Percentiles rank a stretch among this genome's conserved stretches.
phyloP scores from a whole-genome alignment of 2,797 vertebrate genomes.

The Manis javanica region DNA sequence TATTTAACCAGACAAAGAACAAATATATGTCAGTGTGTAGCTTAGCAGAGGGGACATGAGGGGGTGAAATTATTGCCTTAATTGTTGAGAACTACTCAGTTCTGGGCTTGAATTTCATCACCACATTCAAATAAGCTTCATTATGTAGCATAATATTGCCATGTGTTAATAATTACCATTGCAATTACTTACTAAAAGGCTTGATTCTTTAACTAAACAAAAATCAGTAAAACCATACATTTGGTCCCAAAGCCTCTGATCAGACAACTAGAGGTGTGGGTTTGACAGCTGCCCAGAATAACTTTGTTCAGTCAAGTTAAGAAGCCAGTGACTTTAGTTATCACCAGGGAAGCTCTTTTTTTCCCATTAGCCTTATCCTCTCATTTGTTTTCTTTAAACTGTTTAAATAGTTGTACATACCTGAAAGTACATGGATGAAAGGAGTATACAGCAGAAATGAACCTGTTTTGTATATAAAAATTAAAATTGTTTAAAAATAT shows the following conservation, averaged over 20 bases:
- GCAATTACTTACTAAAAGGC: neutral
- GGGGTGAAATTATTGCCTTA: conserved; percentile 39
- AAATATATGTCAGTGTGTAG: neutral
- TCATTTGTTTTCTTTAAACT: neutral
- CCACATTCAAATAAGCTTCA: conserved; percentile 15
- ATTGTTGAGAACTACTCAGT: neutral
- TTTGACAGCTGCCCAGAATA: conserved; percentile 8
- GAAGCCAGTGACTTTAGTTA: neutral
- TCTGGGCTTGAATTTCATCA: conserved; percentile 19
- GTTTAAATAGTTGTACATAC: neutral
- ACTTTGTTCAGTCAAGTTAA: neutral
- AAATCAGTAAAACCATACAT: conserved; percentile 5
- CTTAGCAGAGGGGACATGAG: neutral
- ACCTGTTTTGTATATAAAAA: conserved; percentile 58
- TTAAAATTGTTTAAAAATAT: conserved; percentile 2
- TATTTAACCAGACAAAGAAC: conserved; percentile 48
- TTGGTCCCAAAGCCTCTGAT: neutral
- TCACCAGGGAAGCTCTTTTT: neutral
- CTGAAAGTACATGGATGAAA: neutral
- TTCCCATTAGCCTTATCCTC: neutral
- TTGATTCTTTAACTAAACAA: conserved; percentile 45
- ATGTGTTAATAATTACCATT: neutral
- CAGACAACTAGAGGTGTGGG: neutral
- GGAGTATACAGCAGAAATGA: neutral
- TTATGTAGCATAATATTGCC: neutral